A percentile compares a stretch with the other conserved stretches of the same genome.
Conservation (phyloP, 2,797 vertebrate genomes). For the Etheostoma perlongum region DNA sequence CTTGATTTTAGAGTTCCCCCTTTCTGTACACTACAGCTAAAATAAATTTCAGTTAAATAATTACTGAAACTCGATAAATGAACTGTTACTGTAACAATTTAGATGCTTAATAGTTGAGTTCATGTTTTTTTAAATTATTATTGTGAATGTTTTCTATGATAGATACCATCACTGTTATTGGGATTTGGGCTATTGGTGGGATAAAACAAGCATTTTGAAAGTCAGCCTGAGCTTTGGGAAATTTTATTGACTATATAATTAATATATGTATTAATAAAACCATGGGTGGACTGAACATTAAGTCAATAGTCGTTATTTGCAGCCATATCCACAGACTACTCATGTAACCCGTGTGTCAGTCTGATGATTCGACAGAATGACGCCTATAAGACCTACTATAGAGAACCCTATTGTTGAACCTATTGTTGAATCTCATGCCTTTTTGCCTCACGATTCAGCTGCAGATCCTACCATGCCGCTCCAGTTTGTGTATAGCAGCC, state of each 20-base stretch:
- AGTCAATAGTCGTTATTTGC: neutral
- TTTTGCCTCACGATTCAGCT: slow-evolving; percentile 12
- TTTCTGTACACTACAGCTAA: neutral
- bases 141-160: neutral
- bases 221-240: neutral
- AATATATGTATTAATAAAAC: neutral
- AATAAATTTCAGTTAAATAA: neutral
- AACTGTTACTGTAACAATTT: too few relatives aligned
- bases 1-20: neutral
- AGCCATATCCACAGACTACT: neutral
- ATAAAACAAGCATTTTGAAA: neutral
- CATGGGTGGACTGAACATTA: neutral
- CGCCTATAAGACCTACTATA: neutral
- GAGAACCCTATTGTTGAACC: slow-evolving; percentile 7
- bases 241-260: neutral
- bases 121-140: too few relatives aligned
- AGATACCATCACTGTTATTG: neutral
- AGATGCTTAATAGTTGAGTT: too few relatives aligned
- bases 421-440: slow-evolving; percentile 9
- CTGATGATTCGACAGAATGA: slow-evolving; percentile 22
- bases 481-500: slow-evolving; percentile 82
- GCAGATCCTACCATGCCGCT: slow-evolving; percentile 62
- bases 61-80: too few relatives aligned
- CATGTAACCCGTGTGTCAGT: neutral
- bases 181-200: neutral